Base-by-base conservation (phyloP, 2,797 vertebrate genomes). In the Lutjanus campechanus region DNA sequence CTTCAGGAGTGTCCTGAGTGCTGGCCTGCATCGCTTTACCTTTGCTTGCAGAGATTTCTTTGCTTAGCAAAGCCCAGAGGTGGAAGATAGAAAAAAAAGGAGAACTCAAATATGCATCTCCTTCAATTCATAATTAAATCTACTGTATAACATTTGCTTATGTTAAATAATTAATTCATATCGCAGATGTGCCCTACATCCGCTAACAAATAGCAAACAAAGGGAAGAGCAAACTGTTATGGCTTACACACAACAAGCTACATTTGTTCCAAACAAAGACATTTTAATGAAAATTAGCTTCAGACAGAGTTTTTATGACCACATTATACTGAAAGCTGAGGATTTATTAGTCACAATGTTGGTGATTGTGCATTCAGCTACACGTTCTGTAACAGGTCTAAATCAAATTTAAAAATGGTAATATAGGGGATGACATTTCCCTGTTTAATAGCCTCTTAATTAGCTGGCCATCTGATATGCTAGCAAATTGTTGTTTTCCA, bases 121-220 rank as follows among this genome's bases (percentile, higher is more conserved):
- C 43, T 64, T 75, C 54, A 68, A 46, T 84, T 53, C 55, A 85
- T 83, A 79, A 84, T 83, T 73, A 63, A 82, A 68, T 79, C 29
- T 50, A 71, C 70, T 73, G 64, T 77, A 50, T 36, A 76, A 83
- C 81, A 65, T 90, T 81, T 82, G 59, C 54, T 72, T 68, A 59
- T 60, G 65, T 59, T 85, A 51, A 88, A 87, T 84, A 73, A 80
- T 82, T 72, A 44, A 86, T 58, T 19, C 59, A 19, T 19, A 67
- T 55, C 15, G 19, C 60, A 50, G 40, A 54, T 62, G 72, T 65
- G 63, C 1, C 51, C 54, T 55, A 65, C 66, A 76, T 73, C 40
- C 51, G 55, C 43, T 47, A 60, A 75, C 50, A 70, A 60, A 55
- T 15, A 59, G 47, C 50, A 69, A 60, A 79, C 53, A 43, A 13